These are phyloP conservation scores for Lasioglossum lativentre DNA, from an alignment of 2,888 invertebrate species.

Conservation along the genomic window DNA sequence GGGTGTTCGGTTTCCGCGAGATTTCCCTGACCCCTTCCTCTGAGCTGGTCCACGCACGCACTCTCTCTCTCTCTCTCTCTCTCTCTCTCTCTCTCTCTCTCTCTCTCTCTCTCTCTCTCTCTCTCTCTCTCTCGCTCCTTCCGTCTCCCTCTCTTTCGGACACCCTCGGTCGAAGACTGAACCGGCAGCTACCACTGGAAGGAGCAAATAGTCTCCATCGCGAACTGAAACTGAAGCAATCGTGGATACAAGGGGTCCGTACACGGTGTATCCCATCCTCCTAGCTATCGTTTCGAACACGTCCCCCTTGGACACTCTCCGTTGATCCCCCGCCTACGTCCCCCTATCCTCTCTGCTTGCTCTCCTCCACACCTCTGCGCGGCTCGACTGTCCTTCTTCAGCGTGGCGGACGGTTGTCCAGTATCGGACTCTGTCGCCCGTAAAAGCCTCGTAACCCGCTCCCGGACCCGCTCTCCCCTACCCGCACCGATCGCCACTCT, in stretches of 20 bases:
- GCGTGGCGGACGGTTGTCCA: not conserved
- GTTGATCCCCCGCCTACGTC: conserved; percentile 49
- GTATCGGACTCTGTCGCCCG: conserved; percentile 17
- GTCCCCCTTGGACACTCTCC: conserved; percentile 76
- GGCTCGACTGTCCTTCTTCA: conserved; percentile 13
- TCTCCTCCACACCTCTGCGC: conserved; percentile 36
- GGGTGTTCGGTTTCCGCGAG: not conserved
- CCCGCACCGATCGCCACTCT: conserved; percentile 60
- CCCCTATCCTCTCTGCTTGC: conserved; percentile 1
- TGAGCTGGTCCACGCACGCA: not conserved
- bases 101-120: too few species aligned
- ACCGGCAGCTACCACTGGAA: conserved; percentile 65
- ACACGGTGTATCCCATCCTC: conserved; percentile 80
- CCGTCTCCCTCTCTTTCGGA: conserved; percentile 15
- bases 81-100: conserved; percentile 8
- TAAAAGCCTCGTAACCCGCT: conserved; percentile 17
- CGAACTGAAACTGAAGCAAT: conserved; percentile 82
- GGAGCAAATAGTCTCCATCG: conserved; percentile 79
- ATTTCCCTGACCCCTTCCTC: not conserved
- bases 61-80: conserved; percentile 7
- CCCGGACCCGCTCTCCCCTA: conserved; percentile 1
- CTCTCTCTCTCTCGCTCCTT: conserved; percentile 7
- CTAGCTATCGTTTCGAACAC: conserved; percentile 83
- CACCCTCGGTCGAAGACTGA: conserved; percentile 48
- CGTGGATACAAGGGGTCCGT: conserved; percentile 79